A percentile compares a stretch with the other conserved stretches of the same genome.
Evolutionary conservation across 2,888 invertebrate genomes (phyloP).

Genomic region (Auanema freiburgensis): DNA sequence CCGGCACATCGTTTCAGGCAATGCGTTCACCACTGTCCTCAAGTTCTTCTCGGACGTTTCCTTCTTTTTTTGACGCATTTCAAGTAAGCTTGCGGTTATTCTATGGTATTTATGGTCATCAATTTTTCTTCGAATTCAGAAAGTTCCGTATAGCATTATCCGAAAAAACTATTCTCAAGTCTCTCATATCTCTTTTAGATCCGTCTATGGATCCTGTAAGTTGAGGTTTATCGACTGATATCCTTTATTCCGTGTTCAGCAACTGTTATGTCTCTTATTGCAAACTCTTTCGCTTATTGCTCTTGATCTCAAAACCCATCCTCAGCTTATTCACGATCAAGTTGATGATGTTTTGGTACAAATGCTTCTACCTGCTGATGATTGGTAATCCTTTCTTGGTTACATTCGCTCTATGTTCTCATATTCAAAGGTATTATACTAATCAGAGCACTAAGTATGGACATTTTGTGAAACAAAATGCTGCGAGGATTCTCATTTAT

Average conservation of each 20-base stretch:
- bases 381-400: conserved; percentile 65
- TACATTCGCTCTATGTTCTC: background rate
- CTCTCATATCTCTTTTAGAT: conserved; percentile 72
- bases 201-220: conserved; percentile 73
- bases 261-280: conserved; percentile 72
- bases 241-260: conserved; percentile 67
- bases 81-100: conserved; percentile 21
- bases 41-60: conserved; percentile 68
- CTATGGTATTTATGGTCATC: too few species aligned
- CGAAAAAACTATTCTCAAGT: conserved; percentile 71
- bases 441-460: conserved; percentile 74
- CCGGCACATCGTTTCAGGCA: conserved; percentile 71
- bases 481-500: conserved; percentile 73
- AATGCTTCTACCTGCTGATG: conserved; percentile 73
- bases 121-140: too few species aligned
- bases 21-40: conserved; percentile 50
- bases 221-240: conserved; percentile 32
- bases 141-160: conserved; percentile 70
- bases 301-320: conserved; percentile 71
- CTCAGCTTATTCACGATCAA: conserved; percentile 70
- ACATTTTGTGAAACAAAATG: conserved; percentile 73
- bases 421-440: conserved; percentile 70
- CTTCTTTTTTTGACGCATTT: conserved; percentile 71
- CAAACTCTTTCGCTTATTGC: conserved; percentile 72
- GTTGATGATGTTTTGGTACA: conserved; percentile 72